Base-by-base conservation (phyloP, 2,797 vertebrate species). In the Benthosema pterotum region DNA sequence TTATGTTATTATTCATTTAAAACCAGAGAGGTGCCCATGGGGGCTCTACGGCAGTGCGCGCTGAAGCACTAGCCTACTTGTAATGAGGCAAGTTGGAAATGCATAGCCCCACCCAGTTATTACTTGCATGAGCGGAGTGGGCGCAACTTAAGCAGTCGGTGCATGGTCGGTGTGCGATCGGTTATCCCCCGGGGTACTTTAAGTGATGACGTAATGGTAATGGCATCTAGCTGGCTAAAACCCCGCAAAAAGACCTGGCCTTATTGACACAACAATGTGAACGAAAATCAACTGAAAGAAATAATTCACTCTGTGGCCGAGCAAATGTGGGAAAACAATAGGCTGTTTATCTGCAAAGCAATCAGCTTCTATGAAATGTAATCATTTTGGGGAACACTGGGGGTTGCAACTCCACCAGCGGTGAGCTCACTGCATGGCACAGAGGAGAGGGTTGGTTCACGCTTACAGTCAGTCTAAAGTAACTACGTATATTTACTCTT, bases 281-380 rank as follows among this genome's bases (percentile, higher is more conserved):
- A 53, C 15, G 7, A 66, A 51, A 72, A 62, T 57, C 67, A 79
- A 72, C 60, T 67, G 5, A 4, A 53, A 62, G 7, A 43, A 18
- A 43, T 32, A 57, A 38, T 16, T 22, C 11, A 19, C 38, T 18
- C 16, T 55, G 50, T 16, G n/a, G 11, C n/a, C 7, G 14, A 48
- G 3, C 38, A 11, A 48, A 22, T 5, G 53, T 32, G 14, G 55
- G 42, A 42, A 47, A 49, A 47, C 11, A 11, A 11, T 45, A 18
- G 32, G 19, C 45, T 25, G 53, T 46, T 54, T 60, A 61, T 72
- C 60, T 59, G 28, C 60, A 46, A 48, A 69, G 57, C 61, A 42
- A 63, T 72, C 62, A 48, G 54, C 60, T 56, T 70, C n/a, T 4
- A 38, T 60, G 57, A 73, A 76, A 82, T 74, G 60, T 74, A 71